phyloP scores from a whole-genome alignment of 2,888 invertebrate genomes.

The Dichetophora obliterata region DNA sequence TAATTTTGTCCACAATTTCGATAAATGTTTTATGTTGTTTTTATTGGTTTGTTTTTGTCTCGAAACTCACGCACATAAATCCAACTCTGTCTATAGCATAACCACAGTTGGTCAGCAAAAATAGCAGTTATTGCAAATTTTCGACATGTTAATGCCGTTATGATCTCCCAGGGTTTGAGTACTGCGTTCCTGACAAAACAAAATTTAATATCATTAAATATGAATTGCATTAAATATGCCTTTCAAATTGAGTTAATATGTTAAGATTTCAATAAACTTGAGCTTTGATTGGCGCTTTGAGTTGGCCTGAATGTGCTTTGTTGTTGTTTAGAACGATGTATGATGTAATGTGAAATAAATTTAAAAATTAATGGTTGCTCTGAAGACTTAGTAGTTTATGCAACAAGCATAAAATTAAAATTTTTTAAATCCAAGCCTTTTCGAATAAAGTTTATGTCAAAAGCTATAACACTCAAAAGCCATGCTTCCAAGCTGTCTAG shows the following conservation, averaged over 20 bases:
- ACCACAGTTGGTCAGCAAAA: slow-evolving; percentile 1
- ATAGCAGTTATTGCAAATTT: slow-evolving; percentile 13
- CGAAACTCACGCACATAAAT: not conserved
- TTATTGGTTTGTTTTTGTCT: not conserved
- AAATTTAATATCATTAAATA: slow-evolving; percentile 2
- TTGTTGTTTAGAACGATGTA: not conserved
- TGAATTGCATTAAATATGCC: no score
- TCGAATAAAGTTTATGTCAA: no score
- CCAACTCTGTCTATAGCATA: not conserved
- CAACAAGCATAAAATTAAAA: no score
- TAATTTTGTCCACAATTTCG: no score
- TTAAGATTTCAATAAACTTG: not conserved
- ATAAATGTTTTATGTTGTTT: no score
- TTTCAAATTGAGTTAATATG: not conserved
- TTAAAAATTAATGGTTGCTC: no score
- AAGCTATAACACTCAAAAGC: no score
- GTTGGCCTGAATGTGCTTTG: not conserved
- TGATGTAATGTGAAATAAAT: no score
- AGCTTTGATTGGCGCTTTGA: not conserved
- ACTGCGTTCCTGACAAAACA: slow-evolving; percentile 19
- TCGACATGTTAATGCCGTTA: not conserved
- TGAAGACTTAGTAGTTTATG: no score
- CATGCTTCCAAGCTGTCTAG: no score
- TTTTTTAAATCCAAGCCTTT: no score
- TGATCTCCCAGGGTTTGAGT: slow-evolving; percentile 1